These are phyloP conservation scores for Plemyria rubiginata DNA, from an alignment of 2,888 invertebrate genomes.

Conservation along the genomic window DNA sequence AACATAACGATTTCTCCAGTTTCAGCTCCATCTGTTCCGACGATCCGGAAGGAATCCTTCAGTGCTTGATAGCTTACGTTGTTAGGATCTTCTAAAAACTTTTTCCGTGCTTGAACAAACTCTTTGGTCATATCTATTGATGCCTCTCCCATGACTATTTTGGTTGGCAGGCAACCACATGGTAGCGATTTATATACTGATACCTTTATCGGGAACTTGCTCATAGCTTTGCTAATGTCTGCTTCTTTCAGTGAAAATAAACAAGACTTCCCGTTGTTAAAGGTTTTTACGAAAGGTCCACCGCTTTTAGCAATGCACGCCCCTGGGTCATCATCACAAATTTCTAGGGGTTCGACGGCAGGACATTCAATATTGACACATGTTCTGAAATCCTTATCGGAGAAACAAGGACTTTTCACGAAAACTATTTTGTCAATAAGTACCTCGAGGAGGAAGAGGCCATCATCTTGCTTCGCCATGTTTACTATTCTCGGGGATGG, in stretches of 20 bases:
- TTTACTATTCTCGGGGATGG: conserved; percentile 61
- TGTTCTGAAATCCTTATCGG: conserved; percentile 80
- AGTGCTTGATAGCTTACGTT: conserved; percentile 83
- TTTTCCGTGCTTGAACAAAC: conserved; percentile 83
- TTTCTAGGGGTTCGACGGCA: conserved; percentile 84
- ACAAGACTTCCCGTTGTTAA: conserved; percentile 88
- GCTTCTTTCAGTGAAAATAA: conserved; percentile 86
- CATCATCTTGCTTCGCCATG: conserved; percentile 79
- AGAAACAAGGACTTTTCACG: conserved; percentile 70
- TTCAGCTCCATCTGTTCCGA: conserved; percentile 73
- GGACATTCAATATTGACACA: conserved; percentile 86
- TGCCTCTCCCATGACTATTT: conserved; percentile 84
- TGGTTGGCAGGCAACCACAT: conserved; percentile 86
- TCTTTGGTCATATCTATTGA: conserved; percentile 86
- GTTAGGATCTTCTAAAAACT: conserved; percentile 74
- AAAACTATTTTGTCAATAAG: conserved; percentile 83
- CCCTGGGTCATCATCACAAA: conserved; percentile 86
- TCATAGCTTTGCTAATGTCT: conserved; percentile 80
- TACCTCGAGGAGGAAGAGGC: conserved; percentile 87
- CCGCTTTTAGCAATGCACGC: conserved; percentile 66
- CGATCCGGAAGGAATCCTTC: conserved; percentile 85
- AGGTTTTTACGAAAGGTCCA: conserved; percentile 72
- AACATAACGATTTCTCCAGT: conserved; percentile 86
- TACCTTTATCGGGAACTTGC: conserved; percentile 83
- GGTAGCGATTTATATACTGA: conserved; percentile 86